Conservation (phyloP, 23 tunicate species). For the Phallusia fumigata region DNA sequence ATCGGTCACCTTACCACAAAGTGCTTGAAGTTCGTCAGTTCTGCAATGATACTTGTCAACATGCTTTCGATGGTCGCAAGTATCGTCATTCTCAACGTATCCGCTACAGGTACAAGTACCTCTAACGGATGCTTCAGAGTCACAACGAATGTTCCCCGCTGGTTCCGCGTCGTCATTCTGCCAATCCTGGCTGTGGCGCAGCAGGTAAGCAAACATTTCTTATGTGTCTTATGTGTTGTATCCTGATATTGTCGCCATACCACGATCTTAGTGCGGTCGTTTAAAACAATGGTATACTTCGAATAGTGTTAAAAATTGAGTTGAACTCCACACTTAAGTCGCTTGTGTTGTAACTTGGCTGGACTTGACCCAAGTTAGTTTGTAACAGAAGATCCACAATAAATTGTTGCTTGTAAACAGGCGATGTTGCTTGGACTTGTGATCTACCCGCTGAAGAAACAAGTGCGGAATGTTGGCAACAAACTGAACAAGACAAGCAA, state of each 20-base stretch:
- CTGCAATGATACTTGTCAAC: not conserved
- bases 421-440: not conserved
- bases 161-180: slow-evolving; percentile 4
- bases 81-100: not conserved
- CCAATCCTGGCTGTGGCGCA: not conserved
- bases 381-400: not conserved
- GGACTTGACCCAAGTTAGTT: no score
- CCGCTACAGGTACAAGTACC: not conserved
- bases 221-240: no score
- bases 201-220: no score
- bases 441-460: slow-evolving; percentile 8
- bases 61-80: not conserved
- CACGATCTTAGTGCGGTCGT: no score
- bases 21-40: not conserved
- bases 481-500: not conserved
- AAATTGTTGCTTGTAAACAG: not conserved
- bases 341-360: no score
- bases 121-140: slow-evolving; percentile 2
- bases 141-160: not conserved
- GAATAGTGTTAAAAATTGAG: no score
- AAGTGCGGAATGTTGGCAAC: not conserved
- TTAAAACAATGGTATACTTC: no score
- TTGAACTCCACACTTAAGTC: no score
- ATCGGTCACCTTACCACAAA: not conserved
- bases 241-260: no score